Percentiles rank a stretch among this genome's conserved stretches.
phyloP scores from a whole-genome alignment of 2,797 vertebrate species.

The Phataginus tetradactyla region DNA sequence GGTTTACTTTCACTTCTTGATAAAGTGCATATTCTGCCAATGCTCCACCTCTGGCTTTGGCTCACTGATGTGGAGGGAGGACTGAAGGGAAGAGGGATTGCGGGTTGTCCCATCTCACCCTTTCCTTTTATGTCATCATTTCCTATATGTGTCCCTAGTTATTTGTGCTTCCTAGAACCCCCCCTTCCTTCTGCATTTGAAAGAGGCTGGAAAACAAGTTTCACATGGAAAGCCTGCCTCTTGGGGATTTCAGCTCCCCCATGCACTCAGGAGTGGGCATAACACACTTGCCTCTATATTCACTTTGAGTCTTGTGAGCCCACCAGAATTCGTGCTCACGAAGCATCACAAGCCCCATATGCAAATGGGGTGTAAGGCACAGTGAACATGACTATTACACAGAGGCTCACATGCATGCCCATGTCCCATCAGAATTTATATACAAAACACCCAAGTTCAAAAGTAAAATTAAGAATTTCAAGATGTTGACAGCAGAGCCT shows the following conservation, averaged over 20 bases:
- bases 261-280: neutral
- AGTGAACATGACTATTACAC: fast-evolving
- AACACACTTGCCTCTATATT: neutral
- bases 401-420: neutral
- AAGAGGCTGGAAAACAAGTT: neutral
- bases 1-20: neutral
- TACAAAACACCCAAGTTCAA: neutral
- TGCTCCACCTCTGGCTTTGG: neutral
- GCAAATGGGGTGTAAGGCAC: neutral
- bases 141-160: neutral
- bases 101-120: neutral
- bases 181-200: neutral
- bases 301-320: no score
- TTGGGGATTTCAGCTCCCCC: neutral
- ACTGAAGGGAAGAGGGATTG: neutral
- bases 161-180: neutral
- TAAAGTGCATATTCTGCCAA: neutral
- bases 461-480: neutral
- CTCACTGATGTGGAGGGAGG: neutral
- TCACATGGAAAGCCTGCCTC: neutral
- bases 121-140: neutral
- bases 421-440: neutral
- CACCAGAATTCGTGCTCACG: neutral
- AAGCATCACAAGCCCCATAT: neutral
- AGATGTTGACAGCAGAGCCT: neutral